Evolutionary conservation across 2,113 vertebrate genomes (phyloP).

Genomic region (Siphamia tubifer): DNA sequence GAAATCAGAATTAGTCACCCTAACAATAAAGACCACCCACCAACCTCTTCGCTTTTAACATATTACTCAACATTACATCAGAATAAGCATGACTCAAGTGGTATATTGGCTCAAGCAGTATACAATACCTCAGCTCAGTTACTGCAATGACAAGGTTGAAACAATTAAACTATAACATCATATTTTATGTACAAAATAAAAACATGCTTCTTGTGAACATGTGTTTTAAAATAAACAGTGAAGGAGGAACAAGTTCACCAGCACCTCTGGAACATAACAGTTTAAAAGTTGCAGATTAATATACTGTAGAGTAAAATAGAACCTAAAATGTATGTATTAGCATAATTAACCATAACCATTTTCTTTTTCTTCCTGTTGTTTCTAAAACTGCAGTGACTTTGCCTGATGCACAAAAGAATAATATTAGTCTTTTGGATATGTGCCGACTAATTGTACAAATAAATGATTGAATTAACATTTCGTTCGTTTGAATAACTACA

Average conservation of each 20-base stretch:
- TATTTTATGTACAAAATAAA: too few species aligned
- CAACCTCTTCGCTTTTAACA: conserved; percentile 9
- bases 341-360: not conserved
- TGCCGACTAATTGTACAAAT: not conserved
- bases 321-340: not conserved
- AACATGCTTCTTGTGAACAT: not conserved
- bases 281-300: too few species aligned
- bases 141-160: conserved; percentile 9
- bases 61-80: conserved; percentile 51
- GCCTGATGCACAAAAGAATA: not conserved
- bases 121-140: conserved; percentile 1
- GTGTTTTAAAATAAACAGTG: not conserved
- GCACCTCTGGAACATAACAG: not conserved
- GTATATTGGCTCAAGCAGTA: conserved; percentile 11
- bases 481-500: not conserved
- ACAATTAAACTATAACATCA: conserved; percentile 18
- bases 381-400: conserved; percentile 11
- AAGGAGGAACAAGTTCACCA: not conserved
- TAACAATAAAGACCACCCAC: conserved; percentile 40
- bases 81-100: conserved; percentile 26
- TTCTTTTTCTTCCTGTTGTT: not conserved
- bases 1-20: conserved; percentile 46
- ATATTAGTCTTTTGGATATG: not conserved
- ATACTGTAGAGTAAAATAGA: too few species aligned
- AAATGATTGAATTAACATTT: not conserved